Percentiles rank a stretch among this genome's conserved stretches.
phyloP scores from a whole-genome alignment of 30 jellyfish, hydroid and myxozoan genomes.

The Pseudorhiza aurosa region DNA sequence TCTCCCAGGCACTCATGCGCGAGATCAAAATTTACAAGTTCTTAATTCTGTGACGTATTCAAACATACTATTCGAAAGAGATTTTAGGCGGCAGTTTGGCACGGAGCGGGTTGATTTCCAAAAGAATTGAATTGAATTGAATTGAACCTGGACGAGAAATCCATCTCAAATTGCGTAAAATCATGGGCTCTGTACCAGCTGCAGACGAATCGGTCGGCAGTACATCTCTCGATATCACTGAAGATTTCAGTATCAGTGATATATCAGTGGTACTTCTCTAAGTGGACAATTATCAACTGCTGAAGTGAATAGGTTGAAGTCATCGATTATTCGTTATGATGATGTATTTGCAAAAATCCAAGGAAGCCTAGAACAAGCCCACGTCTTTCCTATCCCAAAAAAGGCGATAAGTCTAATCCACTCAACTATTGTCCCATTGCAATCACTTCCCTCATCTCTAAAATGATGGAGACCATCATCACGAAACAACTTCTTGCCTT shows the following conservation, averaged over 20 bases:
- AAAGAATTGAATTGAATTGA: background rate
- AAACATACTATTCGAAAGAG: constrained; percentile 35
- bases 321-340: background rate
- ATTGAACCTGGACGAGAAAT: background rate
- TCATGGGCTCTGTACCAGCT: constrained; percentile 42
- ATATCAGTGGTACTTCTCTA: constrained; percentile 6
- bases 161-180: constrained; percentile 17
- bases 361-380: no score
- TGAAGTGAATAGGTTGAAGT: constrained; percentile 3
- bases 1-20: constrained; percentile 44
- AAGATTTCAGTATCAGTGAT: constrained; percentile 10
- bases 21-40: constrained; percentile 44
- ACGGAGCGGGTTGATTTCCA: constrained; percentile 26
- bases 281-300: constrained; percentile 8
- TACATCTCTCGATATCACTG: background rate
- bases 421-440: no score
- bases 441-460: no score
- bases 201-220: constrained; percentile 23
- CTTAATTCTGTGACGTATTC: constrained; percentile 27
- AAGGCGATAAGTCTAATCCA: no score
- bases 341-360: constrained; percentile 11
- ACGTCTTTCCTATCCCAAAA: no score
- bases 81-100: constrained; percentile 45
- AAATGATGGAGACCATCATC: no score
- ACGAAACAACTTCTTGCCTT: no score